These are phyloP conservation scores for Selene dorsalis DNA, from an alignment of 2,797 vertebrate genomes.

Conservation along the genomic window DNA sequence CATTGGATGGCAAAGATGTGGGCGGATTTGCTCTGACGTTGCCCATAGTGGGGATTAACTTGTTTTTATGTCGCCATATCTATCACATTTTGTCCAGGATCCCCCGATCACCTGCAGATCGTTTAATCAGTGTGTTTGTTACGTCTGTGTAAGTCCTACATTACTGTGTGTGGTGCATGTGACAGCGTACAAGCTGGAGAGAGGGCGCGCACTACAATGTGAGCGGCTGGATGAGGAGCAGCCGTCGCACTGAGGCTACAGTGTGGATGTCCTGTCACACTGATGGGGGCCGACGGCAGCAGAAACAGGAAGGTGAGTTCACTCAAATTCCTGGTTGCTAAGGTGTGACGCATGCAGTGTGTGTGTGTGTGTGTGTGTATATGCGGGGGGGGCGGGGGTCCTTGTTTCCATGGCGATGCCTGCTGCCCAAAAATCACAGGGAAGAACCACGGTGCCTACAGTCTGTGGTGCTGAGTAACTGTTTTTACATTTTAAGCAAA, in stretches of 20 bases:
- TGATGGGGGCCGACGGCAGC: slow-evolving; percentile 84
- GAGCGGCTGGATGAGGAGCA: slow-evolving; percentile 63
- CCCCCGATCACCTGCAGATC: neutral
- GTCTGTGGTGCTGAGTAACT: no score
- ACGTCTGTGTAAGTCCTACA: neutral
- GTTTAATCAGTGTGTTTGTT: accelerated
- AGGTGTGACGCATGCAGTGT: slow-evolving; percentile 57
- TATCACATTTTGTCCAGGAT: slow-evolving; percentile 26
- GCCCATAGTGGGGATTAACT: slow-evolving; percentile 80
- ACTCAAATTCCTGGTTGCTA: slow-evolving; percentile 25
- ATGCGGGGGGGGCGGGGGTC: slow-evolving; percentile 22
- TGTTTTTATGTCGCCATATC: slow-evolving; percentile 80
- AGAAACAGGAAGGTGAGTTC: slow-evolving; percentile 81
- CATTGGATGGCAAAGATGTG: slow-evolving; percentile 64
- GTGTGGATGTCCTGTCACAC: slow-evolving; percentile 51
- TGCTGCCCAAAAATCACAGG: neutral
- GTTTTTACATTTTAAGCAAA: neutral
- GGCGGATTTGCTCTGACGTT: slow-evolving; percentile 75
- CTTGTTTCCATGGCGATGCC: slow-evolving; percentile 62
- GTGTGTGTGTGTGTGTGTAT: no score
- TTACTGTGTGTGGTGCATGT: neutral
- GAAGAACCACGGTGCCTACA: neutral
- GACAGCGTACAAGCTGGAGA: neutral
- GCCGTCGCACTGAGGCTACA: slow-evolving; percentile 39
- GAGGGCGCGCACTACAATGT: slow-evolving; percentile 15